These are phyloP conservation scores for Tenodera sinensis DNA, from an alignment of 2,888 invertebrate genomes.

Conservation along the genomic window DNA sequence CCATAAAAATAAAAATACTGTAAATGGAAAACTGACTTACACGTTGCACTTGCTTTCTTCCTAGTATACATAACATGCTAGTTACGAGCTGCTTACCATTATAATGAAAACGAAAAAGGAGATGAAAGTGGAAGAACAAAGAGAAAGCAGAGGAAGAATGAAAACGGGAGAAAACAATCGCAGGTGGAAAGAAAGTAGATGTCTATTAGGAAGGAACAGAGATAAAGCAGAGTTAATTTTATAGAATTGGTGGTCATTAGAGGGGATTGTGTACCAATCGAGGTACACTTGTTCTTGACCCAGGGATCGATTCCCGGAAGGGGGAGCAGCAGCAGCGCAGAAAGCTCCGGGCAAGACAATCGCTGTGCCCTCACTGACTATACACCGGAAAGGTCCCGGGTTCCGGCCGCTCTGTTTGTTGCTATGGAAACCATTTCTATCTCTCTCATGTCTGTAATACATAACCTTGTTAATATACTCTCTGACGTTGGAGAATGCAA, in stretches of 20 bases:
- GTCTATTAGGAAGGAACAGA: neutral
- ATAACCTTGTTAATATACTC: neutral
- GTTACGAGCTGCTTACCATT: no score
- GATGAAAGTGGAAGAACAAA: no score
- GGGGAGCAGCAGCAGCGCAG: neutral
- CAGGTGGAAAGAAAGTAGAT: neutral
- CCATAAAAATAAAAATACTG: no score
- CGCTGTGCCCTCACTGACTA: neutral
- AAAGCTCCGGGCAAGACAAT: neutral
- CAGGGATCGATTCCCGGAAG: neutral
- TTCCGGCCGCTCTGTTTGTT: neutral
- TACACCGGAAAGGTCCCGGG: neutral
- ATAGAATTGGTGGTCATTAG: neutral
- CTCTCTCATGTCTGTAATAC: neutral
- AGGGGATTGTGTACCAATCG: neutral
- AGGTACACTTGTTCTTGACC: neutral
- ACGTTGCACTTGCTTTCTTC: no score
- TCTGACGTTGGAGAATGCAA: neutral
- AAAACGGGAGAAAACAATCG: no score
- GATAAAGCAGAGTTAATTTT: neutral
- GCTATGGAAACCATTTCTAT: neutral
- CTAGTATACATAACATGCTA: no score
- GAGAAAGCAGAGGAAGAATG: no score
- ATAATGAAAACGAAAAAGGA: no score
- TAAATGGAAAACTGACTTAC: no score